Conservation (phyloP, 2,113 vertebrate genomes). For the Cebus imitator region DNA sequence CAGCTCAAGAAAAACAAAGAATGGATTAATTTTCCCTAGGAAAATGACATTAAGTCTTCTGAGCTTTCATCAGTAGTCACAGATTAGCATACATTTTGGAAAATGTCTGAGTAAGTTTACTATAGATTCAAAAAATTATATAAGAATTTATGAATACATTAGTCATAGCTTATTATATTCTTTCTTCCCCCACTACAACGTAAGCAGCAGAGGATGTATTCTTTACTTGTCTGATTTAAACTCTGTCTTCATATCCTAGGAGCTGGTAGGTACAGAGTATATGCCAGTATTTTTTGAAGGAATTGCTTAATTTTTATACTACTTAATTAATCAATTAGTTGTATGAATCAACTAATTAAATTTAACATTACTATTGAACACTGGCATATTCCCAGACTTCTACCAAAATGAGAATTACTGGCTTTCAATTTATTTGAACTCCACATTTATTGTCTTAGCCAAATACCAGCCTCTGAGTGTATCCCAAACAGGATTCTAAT, state of each 20-base stretch:
- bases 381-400: not conserved
- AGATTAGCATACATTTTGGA: not conserved
- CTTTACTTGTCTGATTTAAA: not conserved
- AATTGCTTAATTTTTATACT: not conserved
- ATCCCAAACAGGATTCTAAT: not conserved
- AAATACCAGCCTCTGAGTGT: not conserved
- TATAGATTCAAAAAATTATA: not conserved
- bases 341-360: not conserved
- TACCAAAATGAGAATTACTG: not conserved
- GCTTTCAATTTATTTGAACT: not conserved
- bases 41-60: not conserved
- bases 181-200: not conserved
- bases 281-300: not conserved
- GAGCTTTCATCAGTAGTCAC: not conserved
- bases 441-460: not conserved
- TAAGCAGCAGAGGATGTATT: not conserved
- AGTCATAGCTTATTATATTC: not conserved
- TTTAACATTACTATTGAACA: not conserved
- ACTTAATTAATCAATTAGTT: not conserved
- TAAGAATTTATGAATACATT: not conserved
- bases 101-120: slow-evolving; percentile 11
- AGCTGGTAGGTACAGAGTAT: not conserved
- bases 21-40: not conserved
- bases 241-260: not conserved
- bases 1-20: not conserved